Evolutionary conservation across 2,888 invertebrate genomes (phyloP).

Genomic region (Labia minor): DNA sequence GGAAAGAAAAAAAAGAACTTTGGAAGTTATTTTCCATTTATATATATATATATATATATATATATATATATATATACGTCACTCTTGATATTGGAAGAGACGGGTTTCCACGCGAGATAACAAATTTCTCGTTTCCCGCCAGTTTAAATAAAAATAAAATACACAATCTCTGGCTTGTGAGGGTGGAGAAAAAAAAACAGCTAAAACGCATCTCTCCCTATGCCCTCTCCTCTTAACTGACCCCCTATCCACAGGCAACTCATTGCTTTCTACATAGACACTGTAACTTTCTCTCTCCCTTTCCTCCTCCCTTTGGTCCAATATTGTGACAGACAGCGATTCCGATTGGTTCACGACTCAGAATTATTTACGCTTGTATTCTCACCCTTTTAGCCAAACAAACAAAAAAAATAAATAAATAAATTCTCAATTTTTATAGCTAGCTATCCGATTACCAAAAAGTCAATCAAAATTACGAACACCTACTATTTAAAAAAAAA

Average conservation of each 20-base stretch:
- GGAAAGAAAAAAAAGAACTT: no score
- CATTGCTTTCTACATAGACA: no score
- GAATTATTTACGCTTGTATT: slow-evolving; percentile 3
- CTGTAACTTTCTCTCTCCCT: background rate
- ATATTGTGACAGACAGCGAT: no score
- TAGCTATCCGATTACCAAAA: no score
- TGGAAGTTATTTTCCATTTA: background rate
- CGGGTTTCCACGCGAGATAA: slow-evolving; percentile 24
- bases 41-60: background rate
- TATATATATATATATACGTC: background rate
- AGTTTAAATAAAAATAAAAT: slow-evolving; percentile 18
- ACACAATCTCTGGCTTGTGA: background rate
- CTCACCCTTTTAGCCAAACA: background rate
- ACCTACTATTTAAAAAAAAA: no score
- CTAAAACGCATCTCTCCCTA: no score
- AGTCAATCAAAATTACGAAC: no score
- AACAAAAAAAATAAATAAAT: background rate
- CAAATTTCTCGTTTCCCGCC: slow-evolving; percentile 26
- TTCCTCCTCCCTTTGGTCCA: background rate
- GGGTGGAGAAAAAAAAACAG: no score
- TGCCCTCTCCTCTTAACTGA: background rate
- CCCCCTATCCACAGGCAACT: background rate
- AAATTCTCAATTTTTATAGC: background rate
- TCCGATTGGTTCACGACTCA: background rate
- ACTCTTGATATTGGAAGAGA: background rate